Evolutionary conservation across 35 echinoderm and acorn worm genomes (phyloP), one percentile per base, ranked within the genome.

Genomic region (Lytechinus pictus): DNA sequence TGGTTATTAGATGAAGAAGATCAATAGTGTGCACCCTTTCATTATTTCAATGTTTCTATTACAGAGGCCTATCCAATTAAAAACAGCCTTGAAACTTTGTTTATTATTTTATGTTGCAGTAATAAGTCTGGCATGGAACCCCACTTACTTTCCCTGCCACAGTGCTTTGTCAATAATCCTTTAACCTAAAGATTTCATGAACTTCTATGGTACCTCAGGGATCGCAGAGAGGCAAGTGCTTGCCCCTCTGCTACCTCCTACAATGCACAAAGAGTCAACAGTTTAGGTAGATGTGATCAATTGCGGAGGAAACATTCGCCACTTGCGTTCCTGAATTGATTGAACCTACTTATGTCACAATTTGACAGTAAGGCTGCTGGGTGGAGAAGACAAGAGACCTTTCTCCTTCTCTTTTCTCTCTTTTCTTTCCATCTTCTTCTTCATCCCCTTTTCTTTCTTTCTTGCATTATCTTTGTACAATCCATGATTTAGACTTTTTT

Each of bases 201-300:
- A 24, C 66, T 79, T 79, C 19, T 24, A 79, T 79, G 21, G 66
- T 24, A 79, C 52, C 88, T 90, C 88, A 52, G 88, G 88, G 88
- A 90, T 19, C 21, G 66, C 10, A 90, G 10, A 54, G 88, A 44
- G 88, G 88, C 11, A 4, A 90, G 52, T 33, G 9, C 52, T 90
- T 4, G 9, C 88, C 88, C 29, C 16, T 54, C 29, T 90, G 88
- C 66, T 90, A 52, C 88, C 88, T 90, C 88, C 88, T 54, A 90
- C 88, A 14, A 54, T 51, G 88, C 29, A 52, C 28, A 54, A 90
- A 52, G 52, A 90, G 88, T 90, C 88, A 90, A 90, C 88, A 90
- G 88, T 90, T 90, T 44, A 54, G 88, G 11, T 90, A 90, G 52
- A 90, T 21, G 88, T 90, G 88, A 90, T 90, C 88, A 90, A 90